These are phyloP conservation scores for Drosophila ogumai DNA, from an alignment of 1,140 invertebrate species.

Conservation along the genomic window DNA sequence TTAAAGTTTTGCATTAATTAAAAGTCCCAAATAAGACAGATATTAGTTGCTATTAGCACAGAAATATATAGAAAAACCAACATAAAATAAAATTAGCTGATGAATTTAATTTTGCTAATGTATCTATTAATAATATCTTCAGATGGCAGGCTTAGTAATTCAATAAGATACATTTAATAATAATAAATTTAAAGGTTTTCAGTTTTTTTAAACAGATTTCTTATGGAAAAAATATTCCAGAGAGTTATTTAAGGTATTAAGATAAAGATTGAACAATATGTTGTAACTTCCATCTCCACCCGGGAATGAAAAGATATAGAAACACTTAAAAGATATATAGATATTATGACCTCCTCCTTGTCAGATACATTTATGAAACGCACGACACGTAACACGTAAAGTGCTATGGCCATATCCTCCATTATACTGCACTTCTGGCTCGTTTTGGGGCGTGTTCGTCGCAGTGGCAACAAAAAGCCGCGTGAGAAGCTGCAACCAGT, in stretches of 20 bases:
- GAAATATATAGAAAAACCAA: background rate
- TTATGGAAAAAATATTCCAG: background rate
- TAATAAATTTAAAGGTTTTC: background rate
- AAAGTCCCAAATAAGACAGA: background rate
- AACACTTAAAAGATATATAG: background rate
- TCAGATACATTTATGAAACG: constrained; percentile 22
- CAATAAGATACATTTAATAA: background rate
- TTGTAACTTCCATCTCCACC: background rate
- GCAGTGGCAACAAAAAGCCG: constrained; percentile 60
- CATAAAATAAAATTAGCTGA: background rate
- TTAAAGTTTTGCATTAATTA: background rate
- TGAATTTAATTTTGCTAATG: background rate
- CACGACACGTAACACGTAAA: constrained; percentile 39
- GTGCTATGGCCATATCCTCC: constrained; percentile 9
- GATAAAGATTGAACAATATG: background rate
- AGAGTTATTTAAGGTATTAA: background rate
- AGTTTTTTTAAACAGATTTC: background rate
- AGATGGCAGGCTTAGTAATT: too few relatives aligned
- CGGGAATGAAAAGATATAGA: background rate
- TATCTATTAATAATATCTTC: background rate
- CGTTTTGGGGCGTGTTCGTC: constrained; percentile 60
- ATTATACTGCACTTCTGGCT: constrained; percentile 44
- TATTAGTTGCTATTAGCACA: background rate
- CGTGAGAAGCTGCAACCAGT: constrained; percentile 20
- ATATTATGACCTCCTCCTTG: background rate